phyloP scores from a whole-genome alignment of 2,888 invertebrate species.

The Terebella lapidaria region DNA sequence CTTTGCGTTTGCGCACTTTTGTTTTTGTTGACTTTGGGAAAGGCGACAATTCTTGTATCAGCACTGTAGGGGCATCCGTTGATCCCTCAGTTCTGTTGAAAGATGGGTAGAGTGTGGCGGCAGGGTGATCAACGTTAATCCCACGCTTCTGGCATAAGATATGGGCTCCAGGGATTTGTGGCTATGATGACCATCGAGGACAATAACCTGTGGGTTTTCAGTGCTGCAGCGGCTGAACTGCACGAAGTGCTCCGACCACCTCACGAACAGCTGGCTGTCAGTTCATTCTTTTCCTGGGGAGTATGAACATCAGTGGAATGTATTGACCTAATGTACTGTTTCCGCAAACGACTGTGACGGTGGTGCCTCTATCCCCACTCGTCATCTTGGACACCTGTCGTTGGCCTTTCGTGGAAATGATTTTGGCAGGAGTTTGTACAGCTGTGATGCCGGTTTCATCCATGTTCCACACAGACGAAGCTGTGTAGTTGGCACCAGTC shows the following conservation, averaged over 20 bases:
- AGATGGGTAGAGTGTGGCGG: constrained; percentile 47
- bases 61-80: no score
- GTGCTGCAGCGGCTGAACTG: not conserved
- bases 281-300: constrained; percentile 43
- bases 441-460: no score
- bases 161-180: not conserved
- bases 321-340: constrained; percentile 50
- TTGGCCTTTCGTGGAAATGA: no score
- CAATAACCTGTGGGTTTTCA: not conserved
- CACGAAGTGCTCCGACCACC: not conserved
- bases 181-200: not conserved
- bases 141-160: not conserved
- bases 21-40: no score
- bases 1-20: no score
- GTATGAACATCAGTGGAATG: constrained; percentile 56
- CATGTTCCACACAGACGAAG: constrained; percentile 17
- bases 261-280: constrained; percentile 9
- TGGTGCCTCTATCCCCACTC: constrained; percentile 48
- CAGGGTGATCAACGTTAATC: constrained; percentile 39
- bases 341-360: constrained; percentile 51
- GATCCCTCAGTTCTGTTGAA: no score
- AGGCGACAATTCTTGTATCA: no score
- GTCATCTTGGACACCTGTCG: constrained; percentile 48
- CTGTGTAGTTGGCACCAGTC: not conserved
- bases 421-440: no score